Base-by-base conservation (phyloP, 2,113 vertebrate species). In the Leuciscus idus region DNA sequence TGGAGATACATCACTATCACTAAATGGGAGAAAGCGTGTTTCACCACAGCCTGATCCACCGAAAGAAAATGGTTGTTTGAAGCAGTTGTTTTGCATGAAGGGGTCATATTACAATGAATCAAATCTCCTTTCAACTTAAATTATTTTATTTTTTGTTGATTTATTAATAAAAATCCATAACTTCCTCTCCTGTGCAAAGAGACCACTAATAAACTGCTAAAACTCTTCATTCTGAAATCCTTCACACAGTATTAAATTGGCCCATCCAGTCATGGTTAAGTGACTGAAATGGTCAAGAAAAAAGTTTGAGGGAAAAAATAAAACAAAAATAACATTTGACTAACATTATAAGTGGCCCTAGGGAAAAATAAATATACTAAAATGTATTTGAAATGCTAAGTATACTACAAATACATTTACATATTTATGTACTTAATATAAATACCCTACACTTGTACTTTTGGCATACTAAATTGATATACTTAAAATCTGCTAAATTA, bases 1-100 rank as follows among this genome's bases (percentile, higher is more conserved):
- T 62, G 59, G 19, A 85, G 73, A 85, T 66, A 78, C 62, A 85
- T 48, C 57, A 76, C 26, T 43, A 84, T 43, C 19, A 76, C 26
- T 52, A 46, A 50, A 74, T 17, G 57, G 10, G 19, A 76, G 19
- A 80, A 28, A 30, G 61, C 1, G 17, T 26, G 33, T 78, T 66
- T 50, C 46, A 66, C 50, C 15, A 80, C 7, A 81, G 77, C 36
- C 7, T 10, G 50, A 46, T 17, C 64, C 77, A 30, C 39, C 36
- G 11, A n/a, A 48, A 55, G 23, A 50, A 55, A 55, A 68, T 6
- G 5, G 50, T 10, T 30, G n/a, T 57, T 17, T 70, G 36, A 64
- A 64, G 7, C 5, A 3, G 21, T 43, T 36, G 28, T 9, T 55
- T 6, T 33, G 50, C 50, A 23, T 78, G 21, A 77, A 78, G 10